Evolutionary conservation across 92 coral and sea anemone species (phyloP).

Genomic region (Porites rus): DNA sequence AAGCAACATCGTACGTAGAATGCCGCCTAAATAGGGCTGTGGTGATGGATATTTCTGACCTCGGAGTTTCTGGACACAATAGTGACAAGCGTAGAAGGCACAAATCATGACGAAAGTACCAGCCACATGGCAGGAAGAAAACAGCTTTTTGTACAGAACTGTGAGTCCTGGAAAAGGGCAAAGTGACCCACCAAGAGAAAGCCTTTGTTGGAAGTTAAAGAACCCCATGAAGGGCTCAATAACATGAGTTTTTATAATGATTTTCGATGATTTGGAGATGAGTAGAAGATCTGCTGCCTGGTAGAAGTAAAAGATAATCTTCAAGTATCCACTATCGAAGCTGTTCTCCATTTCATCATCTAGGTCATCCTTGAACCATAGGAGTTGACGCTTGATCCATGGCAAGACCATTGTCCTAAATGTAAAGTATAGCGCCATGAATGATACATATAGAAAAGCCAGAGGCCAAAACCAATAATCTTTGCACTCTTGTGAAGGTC

Average conservation of each 20-base stretch:
- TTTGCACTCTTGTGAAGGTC: constrained; percentile 27
- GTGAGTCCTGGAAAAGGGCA: constrained; percentile 84
- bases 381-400: neutral
- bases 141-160: constrained; percentile 69
- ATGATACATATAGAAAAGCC: constrained; percentile 31
- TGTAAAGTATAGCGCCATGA: constrained; percentile 43
- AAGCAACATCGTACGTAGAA: constrained; percentile 75
- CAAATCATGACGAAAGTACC: constrained; percentile 45
- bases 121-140: constrained; percentile 62
- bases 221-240: constrained; percentile 70
- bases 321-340: constrained; percentile 22
- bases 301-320: constrained; percentile 24
- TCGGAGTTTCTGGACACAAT: constrained; percentile 24
- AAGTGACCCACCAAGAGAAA: constrained; percentile 12
- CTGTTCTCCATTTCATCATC: neutral
- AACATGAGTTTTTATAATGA: constrained; percentile 31
- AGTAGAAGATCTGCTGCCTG: constrained; percentile 28
- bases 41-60: constrained; percentile 45
- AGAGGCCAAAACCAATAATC: constrained; percentile 66
- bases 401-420: constrained; percentile 5
- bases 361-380: neutral
- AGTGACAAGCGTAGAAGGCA: constrained; percentile 44
- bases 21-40: constrained; percentile 68
- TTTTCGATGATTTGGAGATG: constrained; percentile 19
- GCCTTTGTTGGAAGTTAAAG: constrained; percentile 72